Base-by-base conservation (phyloP, 2,797 vertebrate genomes). In the Kryptopterus vitreolus region DNA sequence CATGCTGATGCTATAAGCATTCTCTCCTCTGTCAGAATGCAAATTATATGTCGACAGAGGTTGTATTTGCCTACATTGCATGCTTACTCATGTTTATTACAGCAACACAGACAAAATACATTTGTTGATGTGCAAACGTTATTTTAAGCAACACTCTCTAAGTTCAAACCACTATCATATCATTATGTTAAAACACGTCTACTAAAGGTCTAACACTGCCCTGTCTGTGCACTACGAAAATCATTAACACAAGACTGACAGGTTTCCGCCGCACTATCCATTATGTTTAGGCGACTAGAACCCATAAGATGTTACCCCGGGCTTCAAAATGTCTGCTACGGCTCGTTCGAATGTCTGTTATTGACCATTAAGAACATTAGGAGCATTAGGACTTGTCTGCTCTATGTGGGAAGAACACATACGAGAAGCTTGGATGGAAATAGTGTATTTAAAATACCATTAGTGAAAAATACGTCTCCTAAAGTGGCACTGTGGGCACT, bases 321-420 rank as follows among this genome's bases (percentile, higher is more conserved):
- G 53, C 26, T 62, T 61, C 65, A 79, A 61, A 48, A 70, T 59
- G 52, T 68, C 50, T 77, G 31, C 62, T 77, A 20, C 50, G 20
- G 33, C 72, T 74, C 55, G 2, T 74, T 74, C 4, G n/a, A n/a
- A 72, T 74, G 55, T 74, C 72, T 78, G 63, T 78, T 78, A 61
- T 59, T 78, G 77, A 59, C 55, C 72, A 59, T 74, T 74, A 74
- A n/a, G 55, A 74, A 59, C 72, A 74, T 74, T 74, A 74, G 72
- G 53, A 43, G 35, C 72, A 74, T 74, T 59, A 74, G 55, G 33
- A 59, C 13, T 43, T 74, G 71, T 74, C 55, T 74, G 55, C 72
- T 43, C 26, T 18, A 74, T 74, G 35, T 46, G 35, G 55, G 55
- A 74, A 43, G 24, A 46, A 43, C 31, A 26, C 13, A 43, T 58